Percentiles rank a stretch among this genome's conserved stretches.
phyloP scores from a whole-genome alignment of 2,797 vertebrate genomes.

The Acanthornis magna region DNA sequence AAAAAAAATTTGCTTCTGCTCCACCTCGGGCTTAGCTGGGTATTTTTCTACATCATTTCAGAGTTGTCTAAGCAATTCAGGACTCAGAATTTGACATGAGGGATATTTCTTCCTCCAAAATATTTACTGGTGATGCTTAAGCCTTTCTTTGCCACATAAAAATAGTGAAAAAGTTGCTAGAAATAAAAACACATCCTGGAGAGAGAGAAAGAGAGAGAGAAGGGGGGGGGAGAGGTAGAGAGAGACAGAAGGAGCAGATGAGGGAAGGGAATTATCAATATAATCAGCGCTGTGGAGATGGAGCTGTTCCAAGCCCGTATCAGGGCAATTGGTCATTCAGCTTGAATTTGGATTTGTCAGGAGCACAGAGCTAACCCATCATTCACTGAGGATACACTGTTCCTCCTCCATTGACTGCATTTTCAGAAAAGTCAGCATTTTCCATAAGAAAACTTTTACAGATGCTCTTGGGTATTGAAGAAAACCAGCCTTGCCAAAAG shows the following conservation, averaged over 20 bases:
- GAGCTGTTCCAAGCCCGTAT: background rate
- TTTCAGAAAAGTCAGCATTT: constrained; percentile 56
- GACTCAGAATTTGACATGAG: background rate
- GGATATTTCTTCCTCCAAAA: background rate
- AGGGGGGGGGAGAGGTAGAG: no score
- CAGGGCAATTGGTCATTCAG: background rate
- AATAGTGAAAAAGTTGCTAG: background rate
- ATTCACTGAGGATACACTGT: background rate
- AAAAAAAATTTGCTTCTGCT: background rate
- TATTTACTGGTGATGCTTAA: background rate
- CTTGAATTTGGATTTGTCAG: constrained; percentile 17
- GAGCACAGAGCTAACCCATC: background rate
- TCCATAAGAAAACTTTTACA: constrained; percentile 21
- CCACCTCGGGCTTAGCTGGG: background rate
- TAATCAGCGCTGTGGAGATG: background rate
- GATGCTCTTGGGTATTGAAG: background rate
- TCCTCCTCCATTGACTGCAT: background rate
- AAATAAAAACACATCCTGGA: background rate
- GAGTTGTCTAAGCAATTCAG: background rate
- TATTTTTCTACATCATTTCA: background rate
- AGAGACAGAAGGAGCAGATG: background rate
- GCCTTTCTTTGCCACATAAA: background rate
- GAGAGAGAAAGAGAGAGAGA: background rate
- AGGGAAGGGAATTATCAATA: background rate
- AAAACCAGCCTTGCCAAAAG: background rate